Base-by-base conservation (phyloP, 2,888 invertebrate species). In the Lordiphosa fenestrarum region DNA sequence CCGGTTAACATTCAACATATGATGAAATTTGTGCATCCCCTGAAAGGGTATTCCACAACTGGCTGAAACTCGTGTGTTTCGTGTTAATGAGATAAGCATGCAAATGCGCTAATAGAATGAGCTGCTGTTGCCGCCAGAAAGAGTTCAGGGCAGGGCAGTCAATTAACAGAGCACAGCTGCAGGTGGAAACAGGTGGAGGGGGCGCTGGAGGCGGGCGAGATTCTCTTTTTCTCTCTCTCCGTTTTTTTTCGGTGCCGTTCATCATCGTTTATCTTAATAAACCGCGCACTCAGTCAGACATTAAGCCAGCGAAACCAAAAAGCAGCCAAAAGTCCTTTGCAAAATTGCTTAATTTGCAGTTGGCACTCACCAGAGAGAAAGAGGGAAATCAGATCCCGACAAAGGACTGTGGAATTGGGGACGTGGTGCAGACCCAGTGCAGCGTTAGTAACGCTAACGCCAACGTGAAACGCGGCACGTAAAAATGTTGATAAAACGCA, bases 231-330 rank as follows among this genome's bases (percentile, higher is more conserved):
- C 25, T 4, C 3, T 15, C 15, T 25, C 6, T 2, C 33, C 4
- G 33, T 59, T 56, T 58, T 51, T 69, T 66, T 44, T 33, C 13
- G 61, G 67, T 73, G 48, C 60, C 80, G 73, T 84, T 76, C 85
- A 80, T 84, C 81, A 85, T 85, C 77, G 77, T 81, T 81, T 85
- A 81, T 85, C 80, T 81, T 76, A 85, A 81, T 81, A 85, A 85
- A 80, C 81, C 71, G 76, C 69, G 69, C 70, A 82, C 77, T 76
- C 76, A 65, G 68, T 77, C 82, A 81, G 68, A 81, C 78, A 82
- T 81, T 74, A 84, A 77, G 75, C 84, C 66, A 51, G 50, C 44
- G 37, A 63, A 66, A 66, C 66, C 63, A 64, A 62, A 71, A 71
- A 62, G 66, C 84, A 77, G 69, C 84, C 78, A 69, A 77, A 84